A percentile compares a stretch with the other conserved stretches of the same genome.
These are phyloP conservation scores for Carcharodon carcharias DNA, from an alignment of 2,797 vertebrate genomes.

Conservation along the genomic window DNA sequence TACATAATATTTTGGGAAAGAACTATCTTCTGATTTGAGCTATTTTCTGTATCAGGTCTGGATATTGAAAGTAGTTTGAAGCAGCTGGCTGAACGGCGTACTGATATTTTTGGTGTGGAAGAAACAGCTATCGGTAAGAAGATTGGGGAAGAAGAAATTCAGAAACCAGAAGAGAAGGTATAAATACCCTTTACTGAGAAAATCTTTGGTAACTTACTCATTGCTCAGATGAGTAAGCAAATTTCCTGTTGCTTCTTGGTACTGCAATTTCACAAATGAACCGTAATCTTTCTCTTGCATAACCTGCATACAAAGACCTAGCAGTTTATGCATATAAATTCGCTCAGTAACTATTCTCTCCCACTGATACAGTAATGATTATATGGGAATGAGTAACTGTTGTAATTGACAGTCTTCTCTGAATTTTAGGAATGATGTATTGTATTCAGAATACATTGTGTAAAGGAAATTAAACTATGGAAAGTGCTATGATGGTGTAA, in stretches of 20 bases:
- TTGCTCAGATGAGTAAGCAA: neutral
- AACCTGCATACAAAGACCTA: neutral
- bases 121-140: constrained; percentile 98
- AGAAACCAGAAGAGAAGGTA: constrained; percentile 98
- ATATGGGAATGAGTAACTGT: neutral
- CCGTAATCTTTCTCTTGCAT: neutral
- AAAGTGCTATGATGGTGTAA: neutral
- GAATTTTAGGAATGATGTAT: neutral
- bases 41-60: constrained; percentile 55
- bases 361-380: neutral
- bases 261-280: neutral
- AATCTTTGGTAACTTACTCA: neutral
- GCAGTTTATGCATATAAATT: neutral
- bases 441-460: neutral
- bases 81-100: constrained; percentile 96
- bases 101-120: constrained; percentile 97
- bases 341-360: neutral
- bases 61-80: constrained; percentile 98
- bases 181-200: neutral
- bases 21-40: neutral
- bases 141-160: constrained; percentile 97
- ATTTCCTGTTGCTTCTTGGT: neutral
- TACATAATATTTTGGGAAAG: neutral
- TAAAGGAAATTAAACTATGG: constrained; percentile 9
- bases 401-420: neutral